Percentiles rank a stretch among this genome's conserved stretches.
Conservation (phyloP, 2,888 invertebrate species). For the Caenorhabditis sp. region DNA sequence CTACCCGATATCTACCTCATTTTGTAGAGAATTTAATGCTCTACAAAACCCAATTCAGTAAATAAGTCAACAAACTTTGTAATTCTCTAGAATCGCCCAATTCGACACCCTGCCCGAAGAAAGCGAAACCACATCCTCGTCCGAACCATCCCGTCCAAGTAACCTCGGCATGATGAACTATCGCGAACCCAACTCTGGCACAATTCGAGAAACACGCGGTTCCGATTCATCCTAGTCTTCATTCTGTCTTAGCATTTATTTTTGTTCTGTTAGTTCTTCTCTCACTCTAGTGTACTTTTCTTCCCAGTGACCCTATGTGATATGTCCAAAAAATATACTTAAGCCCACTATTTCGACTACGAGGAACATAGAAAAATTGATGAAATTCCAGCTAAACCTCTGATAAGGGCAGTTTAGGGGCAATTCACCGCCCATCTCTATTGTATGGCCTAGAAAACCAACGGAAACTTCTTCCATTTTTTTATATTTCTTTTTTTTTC, state of each 20-base stretch:
- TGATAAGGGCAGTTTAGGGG: no score
- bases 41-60: no score
- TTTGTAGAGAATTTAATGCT: no score
- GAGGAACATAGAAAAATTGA: no score
- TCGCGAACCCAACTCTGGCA: slow-evolving; percentile 52
- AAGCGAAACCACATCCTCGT: slow-evolving; percentile 21
- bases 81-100: slow-evolving; percentile 36
- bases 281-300: not conserved
- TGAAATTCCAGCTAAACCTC: no score
- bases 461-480: not conserved
- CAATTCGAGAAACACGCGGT: slow-evolving; percentile 59
- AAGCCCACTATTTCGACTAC: no score
- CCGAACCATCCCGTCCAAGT: slow-evolving; percentile 43
- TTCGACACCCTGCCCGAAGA: slow-evolving; percentile 57
- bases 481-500: slow-evolving; percentile 10
- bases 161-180: slow-evolving; percentile 54
- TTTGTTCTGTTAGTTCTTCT: not conserved
- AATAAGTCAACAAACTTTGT: no score
- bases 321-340: not conserved
- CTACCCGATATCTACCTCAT: no score
- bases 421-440: not conserved
- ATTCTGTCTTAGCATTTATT: not conserved
- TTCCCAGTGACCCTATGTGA: not conserved
- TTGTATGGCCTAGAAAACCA: not conserved
- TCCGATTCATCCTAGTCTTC: slow-evolving; percentile 41